phyloP scores from a whole-genome alignment of 2,888 invertebrate species.

The Graphium colonna region DNA sequence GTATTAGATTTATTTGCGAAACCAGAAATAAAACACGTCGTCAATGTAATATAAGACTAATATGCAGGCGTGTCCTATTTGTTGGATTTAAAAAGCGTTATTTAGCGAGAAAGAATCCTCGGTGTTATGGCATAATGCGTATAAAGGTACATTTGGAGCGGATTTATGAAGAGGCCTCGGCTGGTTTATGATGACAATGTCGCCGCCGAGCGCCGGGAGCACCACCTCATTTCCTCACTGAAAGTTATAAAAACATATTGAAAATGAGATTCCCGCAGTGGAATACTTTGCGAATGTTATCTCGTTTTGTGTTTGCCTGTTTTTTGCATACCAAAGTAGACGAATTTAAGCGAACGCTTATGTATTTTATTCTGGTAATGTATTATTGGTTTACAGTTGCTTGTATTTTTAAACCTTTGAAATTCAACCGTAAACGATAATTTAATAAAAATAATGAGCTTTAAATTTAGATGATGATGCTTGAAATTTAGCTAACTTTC shows the following conservation, averaged over 20 bases:
- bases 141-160: slow-evolving; percentile 74
- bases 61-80: slow-evolving; percentile 53
- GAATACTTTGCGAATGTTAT: slow-evolving; percentile 73
- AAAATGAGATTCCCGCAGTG: slow-evolving; percentile 75
- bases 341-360: slow-evolving; percentile 66
- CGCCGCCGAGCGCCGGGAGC: slow-evolving; percentile 61
- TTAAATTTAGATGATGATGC: too few species aligned
- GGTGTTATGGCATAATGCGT: slow-evolving; percentile 74
- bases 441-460: too few species aligned
- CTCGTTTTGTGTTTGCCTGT: slow-evolving; percentile 76
- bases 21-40: not conserved
- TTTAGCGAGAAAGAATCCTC: slow-evolving; percentile 39
- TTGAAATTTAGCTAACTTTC: too few species aligned
- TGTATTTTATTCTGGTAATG: too few species aligned
- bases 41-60: slow-evolving; percentile 34
- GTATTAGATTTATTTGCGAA: too few species aligned
- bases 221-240: slow-evolving; percentile 77
- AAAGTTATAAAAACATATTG: slow-evolving; percentile 81
- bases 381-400: too few species aligned
- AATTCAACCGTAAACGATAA: too few species aligned
- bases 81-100: slow-evolving; percentile 63
- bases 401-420: too few species aligned
- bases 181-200: slow-evolving; percentile 78
- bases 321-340: slow-evolving; percentile 68
- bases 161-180: slow-evolving; percentile 75